Percentiles rank a stretch among this genome's conserved stretches.
phyloP scores from a whole-genome alignment of 2,113 vertebrate species.

The Vulpes vulpes region DNA sequence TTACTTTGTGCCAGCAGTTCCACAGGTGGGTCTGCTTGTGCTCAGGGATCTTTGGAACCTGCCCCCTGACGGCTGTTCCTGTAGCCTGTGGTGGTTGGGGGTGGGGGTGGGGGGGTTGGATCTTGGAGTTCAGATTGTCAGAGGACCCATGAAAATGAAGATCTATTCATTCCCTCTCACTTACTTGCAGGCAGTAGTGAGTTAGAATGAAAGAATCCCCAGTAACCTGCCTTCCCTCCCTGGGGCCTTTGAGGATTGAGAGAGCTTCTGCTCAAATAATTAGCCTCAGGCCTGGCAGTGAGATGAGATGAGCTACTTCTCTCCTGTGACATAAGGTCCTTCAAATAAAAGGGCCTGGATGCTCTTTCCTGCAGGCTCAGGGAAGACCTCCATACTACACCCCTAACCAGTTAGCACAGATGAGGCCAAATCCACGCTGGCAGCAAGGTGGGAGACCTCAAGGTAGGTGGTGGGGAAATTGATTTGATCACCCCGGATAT shows the following conservation, averaged over 20 bases:
- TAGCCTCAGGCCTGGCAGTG: not conserved
- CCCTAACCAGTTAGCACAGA: constrained; percentile 97
- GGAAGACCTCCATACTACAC: constrained; percentile 98
- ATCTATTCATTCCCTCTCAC: not conserved
- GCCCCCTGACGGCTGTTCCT: not conserved
- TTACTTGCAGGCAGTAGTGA: not conserved
- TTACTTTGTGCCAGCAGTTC: constrained; percentile 98
- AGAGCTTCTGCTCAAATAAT: not conserved
- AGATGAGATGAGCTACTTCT: not conserved
- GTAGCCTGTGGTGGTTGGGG: not conserved
- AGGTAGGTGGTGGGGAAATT: constrained; percentile 87
- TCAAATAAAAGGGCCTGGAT: not conserved
- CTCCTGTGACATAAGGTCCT: not conserved
- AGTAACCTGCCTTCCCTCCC: not conserved
- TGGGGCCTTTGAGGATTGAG: not conserved
- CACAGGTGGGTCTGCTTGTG: constrained; percentile 91
- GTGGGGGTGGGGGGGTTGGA: not conserved
- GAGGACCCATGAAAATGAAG: not conserved
- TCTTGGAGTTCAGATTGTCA: not conserved
- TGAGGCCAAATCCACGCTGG: constrained; percentile 98
- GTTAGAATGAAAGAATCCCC: not conserved
- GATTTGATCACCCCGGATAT: not conserved
- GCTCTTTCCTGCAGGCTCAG: constrained; percentile 91
- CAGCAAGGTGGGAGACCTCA: constrained; percentile 98
- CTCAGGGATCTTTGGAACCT: not conserved